Conservation (phyloP, 2,888 invertebrate genomes). For the Drosophila differens region DNA sequence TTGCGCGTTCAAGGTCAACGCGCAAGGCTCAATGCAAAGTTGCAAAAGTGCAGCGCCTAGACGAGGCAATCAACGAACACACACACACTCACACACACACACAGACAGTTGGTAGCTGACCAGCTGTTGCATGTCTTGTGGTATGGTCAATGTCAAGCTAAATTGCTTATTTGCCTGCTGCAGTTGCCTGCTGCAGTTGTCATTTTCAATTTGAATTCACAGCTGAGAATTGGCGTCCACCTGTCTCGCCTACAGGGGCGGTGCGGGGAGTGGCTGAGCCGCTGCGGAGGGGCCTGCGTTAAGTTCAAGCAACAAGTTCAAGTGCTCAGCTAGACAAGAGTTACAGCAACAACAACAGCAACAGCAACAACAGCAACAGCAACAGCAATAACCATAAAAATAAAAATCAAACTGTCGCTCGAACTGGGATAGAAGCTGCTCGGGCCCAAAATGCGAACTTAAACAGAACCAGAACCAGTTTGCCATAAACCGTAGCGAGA, state of each 20-base stretch:
- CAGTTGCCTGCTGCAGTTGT: constrained; percentile 6
- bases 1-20: constrained; percentile 45
- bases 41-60: constrained; percentile 36
- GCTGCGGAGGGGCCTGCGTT: constrained; percentile 1
- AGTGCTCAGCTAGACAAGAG: constrained; percentile 30
- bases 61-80: constrained; percentile 11
- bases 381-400: constrained; percentile 6
- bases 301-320: constrained; percentile 75
- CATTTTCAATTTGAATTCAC: constrained; percentile 41
- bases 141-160: constrained; percentile 59
- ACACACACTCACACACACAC: not conserved
- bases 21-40: constrained; percentile 27
- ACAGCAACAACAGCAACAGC: constrained; percentile 5
- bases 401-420: not conserved
- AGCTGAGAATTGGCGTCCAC: constrained; percentile 14
- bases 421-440: constrained; percentile 2
- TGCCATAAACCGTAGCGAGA: constrained; percentile 31
- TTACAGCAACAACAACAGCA: constrained; percentile 6
- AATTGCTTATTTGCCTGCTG: not conserved
- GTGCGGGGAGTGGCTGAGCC: not conserved
- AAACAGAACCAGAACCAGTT: constrained; percentile 50
- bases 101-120: not conserved
- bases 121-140: constrained; percentile 41
- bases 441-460: constrained; percentile 18
- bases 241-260: constrained; percentile 27